Evolutionary conservation across 2,113 vertebrate species (phyloP), one percentile per base, ranked within the genome.

Genomic region (Theristicus caerulescens): DNA sequence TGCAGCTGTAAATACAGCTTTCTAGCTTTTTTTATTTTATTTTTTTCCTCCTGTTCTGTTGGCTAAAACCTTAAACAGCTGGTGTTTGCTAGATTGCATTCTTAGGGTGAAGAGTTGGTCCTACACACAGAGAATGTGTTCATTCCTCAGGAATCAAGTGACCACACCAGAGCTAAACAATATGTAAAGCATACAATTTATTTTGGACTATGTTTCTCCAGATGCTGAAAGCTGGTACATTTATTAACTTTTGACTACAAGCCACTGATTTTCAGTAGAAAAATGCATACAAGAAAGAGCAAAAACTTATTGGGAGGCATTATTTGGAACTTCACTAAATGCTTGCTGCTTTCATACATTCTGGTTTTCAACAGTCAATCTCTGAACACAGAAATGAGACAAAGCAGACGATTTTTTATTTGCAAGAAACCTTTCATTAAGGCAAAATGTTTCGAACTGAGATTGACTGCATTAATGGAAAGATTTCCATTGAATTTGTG

Each of bases 141-240:
- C 97, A 98, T 97, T 94, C 77, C 95, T 98, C 88, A 97, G 97
- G 97, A 98, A 97, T 98, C 97, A 88, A 97, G 97, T 98, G 97
- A 97, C 96, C 96, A 96, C 97, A 97, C 92, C 97, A 98, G 84
- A 96, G 74, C 78, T 94, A 92, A 97, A 97, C 95, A 94, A 82
- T 96, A 82, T 80, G 51, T 58, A 73, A 93, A 97, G 83, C 87
- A 52, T 85, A 95, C 32, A 55, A 98, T 98, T 98, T 97, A 62
- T 96, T 97, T 98, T 97, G 97, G 95, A 97, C 90, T 77, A 5
- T 55, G 64, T 95, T 94, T 91, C 92, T 97, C 97, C 97, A 98
- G 97, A 97, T 98, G 97, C 95, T 96, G 92, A 97, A 98, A 97
- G 96, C 89, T 97, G 97, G 90, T 96, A 61, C 40, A 52, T 90